phyloP scores from a whole-genome alignment of 37 sponge, comb jelly and placozoan genomes.

The Tethya wilhelma region DNA sequence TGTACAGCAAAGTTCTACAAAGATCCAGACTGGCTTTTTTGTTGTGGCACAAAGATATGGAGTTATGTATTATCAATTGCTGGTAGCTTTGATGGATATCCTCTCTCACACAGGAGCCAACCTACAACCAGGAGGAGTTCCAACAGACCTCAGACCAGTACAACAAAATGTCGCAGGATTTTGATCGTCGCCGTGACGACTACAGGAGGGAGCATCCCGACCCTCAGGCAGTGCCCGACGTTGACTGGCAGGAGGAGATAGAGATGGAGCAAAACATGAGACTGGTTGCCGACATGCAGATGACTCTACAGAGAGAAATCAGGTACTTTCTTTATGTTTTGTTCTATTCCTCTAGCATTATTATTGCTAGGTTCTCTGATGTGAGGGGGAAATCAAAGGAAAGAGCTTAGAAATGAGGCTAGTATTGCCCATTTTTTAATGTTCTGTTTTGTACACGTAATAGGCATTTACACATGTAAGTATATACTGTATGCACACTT shows the following conservation, averaged over 20 bases:
- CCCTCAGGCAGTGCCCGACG: background rate
- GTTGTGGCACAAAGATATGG: too few species aligned
- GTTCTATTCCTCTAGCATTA: background rate
- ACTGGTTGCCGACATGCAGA: slow-evolving; percentile 43
- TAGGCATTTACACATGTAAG: too few species aligned
- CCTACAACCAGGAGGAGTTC: background rate
- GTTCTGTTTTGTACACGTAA: too few species aligned
- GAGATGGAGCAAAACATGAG: slow-evolving; percentile 54
- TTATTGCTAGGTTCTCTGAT: background rate
- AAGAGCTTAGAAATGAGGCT: too few species aligned
- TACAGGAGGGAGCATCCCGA: slow-evolving; percentile 18
- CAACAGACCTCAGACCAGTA: slow-evolving; percentile 22
- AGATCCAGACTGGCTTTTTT: too few species aligned
- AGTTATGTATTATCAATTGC: too few species aligned
- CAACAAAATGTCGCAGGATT: slow-evolving; percentile 6
- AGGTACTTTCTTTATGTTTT: slow-evolving; percentile 3
- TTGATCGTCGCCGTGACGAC: slow-evolving; percentile 24
- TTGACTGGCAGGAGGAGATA: slow-evolving; percentile 43
- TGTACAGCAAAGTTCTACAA: too few species aligned
- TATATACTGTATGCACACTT: too few species aligned
- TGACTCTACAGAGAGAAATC: slow-evolving; percentile 34
- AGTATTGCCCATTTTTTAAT: too few species aligned
- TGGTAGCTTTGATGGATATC: too few species aligned
- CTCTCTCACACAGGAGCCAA: background rate
- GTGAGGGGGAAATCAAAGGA: too few species aligned